Evolutionary conservation across 2,888 invertebrate species (phyloP).

Genomic region (Lutraria lutraria): DNA sequence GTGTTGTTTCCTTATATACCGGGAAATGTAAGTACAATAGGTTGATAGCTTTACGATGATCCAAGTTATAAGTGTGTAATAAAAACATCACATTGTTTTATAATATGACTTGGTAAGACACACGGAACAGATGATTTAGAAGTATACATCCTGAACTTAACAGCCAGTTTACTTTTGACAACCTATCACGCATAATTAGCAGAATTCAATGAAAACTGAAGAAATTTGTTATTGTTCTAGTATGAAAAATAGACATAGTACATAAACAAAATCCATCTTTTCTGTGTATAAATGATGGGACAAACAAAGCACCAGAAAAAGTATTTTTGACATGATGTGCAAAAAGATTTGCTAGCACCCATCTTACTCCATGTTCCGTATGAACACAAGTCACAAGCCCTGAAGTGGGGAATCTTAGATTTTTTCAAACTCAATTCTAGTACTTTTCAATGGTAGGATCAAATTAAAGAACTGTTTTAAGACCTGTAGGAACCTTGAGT

Average conservation of each 20-base stretch:
- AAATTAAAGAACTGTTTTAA: too few species aligned
- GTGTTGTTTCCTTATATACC: not conserved
- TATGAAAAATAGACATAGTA: not conserved
- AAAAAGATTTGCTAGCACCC: too few species aligned
- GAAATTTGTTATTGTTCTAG: not conserved
- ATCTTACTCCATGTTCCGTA: too few species aligned
- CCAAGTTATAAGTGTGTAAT: not conserved
- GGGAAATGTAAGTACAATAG: not conserved
- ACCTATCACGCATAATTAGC: constrained; percentile 6
- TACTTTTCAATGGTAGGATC: too few species aligned
- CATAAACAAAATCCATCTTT: not conserved
- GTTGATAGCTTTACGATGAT: not conserved
- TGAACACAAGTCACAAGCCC: too few species aligned
- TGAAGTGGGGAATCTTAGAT: too few species aligned
- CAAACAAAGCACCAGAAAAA: too few species aligned
- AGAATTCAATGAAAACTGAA: not conserved
- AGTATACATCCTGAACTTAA: not conserved
- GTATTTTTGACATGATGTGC: too few species aligned
- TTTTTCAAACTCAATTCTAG: too few species aligned
- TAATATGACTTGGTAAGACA: not conserved
- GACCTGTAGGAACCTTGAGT: too few species aligned
- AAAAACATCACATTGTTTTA: not conserved
- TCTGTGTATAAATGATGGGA: not conserved
- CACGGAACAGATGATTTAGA: not conserved
- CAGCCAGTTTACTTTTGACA: not conserved